Percentiles rank a stretch among this genome's conserved stretches.
Conservation (phyloP, 2,888 invertebrate species). For the Apocheima hispidaria region DNA sequence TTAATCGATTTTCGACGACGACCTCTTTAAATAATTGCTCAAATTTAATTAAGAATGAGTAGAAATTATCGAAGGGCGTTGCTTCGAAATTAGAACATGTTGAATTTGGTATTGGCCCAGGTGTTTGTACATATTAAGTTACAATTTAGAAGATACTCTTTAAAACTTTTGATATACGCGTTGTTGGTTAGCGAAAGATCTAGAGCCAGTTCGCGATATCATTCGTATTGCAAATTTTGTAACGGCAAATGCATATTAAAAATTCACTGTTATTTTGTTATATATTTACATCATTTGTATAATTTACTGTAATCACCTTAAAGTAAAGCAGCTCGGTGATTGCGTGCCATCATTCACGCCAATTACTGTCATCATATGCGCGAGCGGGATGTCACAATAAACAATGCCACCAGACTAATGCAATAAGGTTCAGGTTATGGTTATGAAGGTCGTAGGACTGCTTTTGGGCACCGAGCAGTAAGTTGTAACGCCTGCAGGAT, state of each 20-base stretch:
- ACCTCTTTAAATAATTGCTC: slow-evolving; percentile 9
- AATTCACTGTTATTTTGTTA: not conserved
- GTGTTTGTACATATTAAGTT: not conserved
- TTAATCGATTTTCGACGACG: slow-evolving; percentile 18
- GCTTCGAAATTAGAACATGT: not conserved
- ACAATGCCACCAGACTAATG: too few species aligned
- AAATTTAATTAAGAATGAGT: not conserved
- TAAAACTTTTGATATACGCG: not conserved
- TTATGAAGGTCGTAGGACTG: slow-evolving; percentile 7
- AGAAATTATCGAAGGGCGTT: not conserved
- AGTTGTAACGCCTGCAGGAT: slow-evolving; percentile 14
- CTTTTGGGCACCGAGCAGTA: slow-evolving; percentile 14
- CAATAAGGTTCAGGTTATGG: not conserved
- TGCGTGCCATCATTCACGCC: too few species aligned
- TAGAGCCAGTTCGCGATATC: too few species aligned
- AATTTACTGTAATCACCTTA: too few species aligned
- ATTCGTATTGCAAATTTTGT: not conserved
- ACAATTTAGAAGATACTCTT: not conserved
- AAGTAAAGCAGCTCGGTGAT: not conserved
- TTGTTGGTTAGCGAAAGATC: not conserved
- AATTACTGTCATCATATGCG: too few species aligned
- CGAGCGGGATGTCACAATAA: too few species aligned
- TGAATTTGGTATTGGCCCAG: not conserved
- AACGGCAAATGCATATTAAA: not conserved
- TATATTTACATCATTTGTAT: too few species aligned